Evolutionary conservation across 2,888 invertebrate genomes (phyloP).

Genomic region (Xylota sylvarum): DNA sequence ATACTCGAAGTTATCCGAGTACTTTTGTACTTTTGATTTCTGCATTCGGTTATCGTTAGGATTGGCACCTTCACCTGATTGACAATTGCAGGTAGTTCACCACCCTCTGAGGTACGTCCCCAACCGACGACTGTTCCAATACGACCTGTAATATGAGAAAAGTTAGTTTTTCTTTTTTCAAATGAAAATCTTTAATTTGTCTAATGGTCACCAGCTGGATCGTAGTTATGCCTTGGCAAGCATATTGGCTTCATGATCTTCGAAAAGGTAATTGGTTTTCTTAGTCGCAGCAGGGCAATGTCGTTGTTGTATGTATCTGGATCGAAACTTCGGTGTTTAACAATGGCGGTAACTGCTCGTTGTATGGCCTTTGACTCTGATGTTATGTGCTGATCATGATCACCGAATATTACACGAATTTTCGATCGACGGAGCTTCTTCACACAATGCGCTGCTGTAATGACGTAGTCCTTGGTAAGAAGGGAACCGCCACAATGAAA

Average conservation of each 20-base stretch:
- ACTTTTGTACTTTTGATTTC: conserved; percentile 93
- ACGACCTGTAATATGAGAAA: conserved; percentile 80
- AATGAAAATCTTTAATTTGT: neutral
- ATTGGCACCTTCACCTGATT: conserved; percentile 95
- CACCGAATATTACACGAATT: conserved; percentile 93
- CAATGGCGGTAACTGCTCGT: conserved; percentile 91
- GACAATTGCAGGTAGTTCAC: conserved; percentile 91
- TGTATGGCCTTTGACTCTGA: conserved; percentile 92
- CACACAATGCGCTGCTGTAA: conserved; percentile 95
- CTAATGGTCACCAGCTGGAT: conserved; percentile 86
- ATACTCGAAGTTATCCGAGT: conserved; percentile 93
- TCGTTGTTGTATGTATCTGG: conserved; percentile 94
- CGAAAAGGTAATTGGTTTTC: conserved; percentile 91
- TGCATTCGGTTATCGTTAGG: conserved; percentile 91
- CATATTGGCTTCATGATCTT: conserved; percentile 89
- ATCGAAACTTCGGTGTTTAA: conserved; percentile 93
- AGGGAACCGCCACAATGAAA: conserved; percentile 95
- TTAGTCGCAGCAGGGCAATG: conserved; percentile 91
- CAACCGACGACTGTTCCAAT: conserved; percentile 93
- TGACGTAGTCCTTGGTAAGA: conserved; percentile 92
- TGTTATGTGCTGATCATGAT: conserved; percentile 93
- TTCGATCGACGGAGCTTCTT: conserved; percentile 91
- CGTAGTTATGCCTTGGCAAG: conserved; percentile 86
- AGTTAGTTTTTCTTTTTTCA: conserved; percentile 18
- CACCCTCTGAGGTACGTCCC: conserved; percentile 94